A percentile compares a stretch with the other conserved stretches of the same genome.
phyloP scores from a whole-genome alignment of 2,797 vertebrate genomes.

The Alectoris magna region DNA sequence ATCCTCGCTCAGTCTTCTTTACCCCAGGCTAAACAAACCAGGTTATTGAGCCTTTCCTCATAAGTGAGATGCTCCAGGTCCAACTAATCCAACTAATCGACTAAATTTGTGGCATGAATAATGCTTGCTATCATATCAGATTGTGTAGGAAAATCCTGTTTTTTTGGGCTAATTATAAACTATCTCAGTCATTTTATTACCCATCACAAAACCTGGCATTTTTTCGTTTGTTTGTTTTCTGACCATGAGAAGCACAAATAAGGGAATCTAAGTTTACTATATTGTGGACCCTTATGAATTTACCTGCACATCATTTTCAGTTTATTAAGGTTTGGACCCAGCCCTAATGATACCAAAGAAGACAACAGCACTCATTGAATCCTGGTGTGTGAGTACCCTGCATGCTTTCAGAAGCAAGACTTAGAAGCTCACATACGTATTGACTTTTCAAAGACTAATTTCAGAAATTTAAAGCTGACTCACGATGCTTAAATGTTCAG shows the following conservation, averaged over 20 bases:
- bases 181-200: background rate
- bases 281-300: background rate
- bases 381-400: background rate
- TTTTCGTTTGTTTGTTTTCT: fast-evolving
- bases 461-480: background rate
- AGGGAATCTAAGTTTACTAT: background rate
- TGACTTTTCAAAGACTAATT: background rate
- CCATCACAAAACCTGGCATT: background rate
- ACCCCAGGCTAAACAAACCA: no score
- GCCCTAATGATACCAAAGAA: background rate
- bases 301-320: background rate
- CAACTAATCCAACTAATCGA: background rate
- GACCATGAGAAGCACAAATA: background rate
- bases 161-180: background rate
- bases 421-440: background rate
- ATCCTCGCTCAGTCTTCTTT: no score
- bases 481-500: background rate
- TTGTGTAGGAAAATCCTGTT: background rate
- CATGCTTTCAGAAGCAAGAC: background rate
- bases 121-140: background rate
- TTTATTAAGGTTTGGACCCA: background rate
- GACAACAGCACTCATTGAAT: background rate
- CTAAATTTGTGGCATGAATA: background rate
- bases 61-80: no score
- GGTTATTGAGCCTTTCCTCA: no score